A percentile compares a stretch with the other conserved stretches of the same genome.
These are phyloP conservation scores for Zaprionus ornatus DNA, from an alignment of 1,140 invertebrate species.

Conservation along the genomic window DNA sequence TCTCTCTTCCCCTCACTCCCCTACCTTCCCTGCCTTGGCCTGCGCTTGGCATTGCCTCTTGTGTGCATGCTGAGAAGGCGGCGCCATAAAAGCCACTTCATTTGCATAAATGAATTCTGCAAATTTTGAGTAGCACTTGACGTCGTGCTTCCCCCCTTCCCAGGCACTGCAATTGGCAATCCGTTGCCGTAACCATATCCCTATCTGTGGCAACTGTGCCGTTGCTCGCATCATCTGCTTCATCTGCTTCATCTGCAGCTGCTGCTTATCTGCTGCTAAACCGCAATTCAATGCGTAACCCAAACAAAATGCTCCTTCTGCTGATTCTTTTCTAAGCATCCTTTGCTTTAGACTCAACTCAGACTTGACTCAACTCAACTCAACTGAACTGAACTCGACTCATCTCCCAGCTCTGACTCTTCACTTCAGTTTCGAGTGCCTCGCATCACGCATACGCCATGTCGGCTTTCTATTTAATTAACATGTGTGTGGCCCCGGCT, in stretches of 20 bases:
- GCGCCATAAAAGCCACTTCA: conserved; percentile 74
- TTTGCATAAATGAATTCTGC: conserved; percentile 81
- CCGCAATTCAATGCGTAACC: conserved; percentile 75
- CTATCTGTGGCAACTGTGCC: not conserved
- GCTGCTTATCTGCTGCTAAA: conserved; percentile 58
- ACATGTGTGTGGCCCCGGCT: conserved; percentile 61
- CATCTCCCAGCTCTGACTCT: conserved; percentile 21
- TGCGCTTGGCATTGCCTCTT: conserved; percentile 10
- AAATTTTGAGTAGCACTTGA: conserved; percentile 78
- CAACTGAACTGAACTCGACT: conserved; percentile 25
- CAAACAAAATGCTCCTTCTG: conserved; percentile 56
- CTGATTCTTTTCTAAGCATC: not conserved
- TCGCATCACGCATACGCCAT: conserved; percentile 57
- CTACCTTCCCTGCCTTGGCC: not conserved
- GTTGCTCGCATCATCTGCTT: conserved; percentile 14
- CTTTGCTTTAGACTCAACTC: conserved; percentile 3
- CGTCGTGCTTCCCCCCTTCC: not conserved
- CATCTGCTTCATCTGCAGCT: conserved; percentile 3
- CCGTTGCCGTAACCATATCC: conserved; percentile 1
- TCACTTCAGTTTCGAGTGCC: conserved; percentile 59
- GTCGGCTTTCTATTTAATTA: conserved; percentile 77
- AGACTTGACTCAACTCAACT: conserved; percentile 16
- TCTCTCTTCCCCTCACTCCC: not conserved
- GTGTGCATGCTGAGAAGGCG: conserved; percentile 47
- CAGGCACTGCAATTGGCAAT: not conserved